Evolutionary conservation across 1,140 invertebrate species (phyloP), one percentile per base, ranked within the genome.

Genomic region (Proales similis): DNA sequence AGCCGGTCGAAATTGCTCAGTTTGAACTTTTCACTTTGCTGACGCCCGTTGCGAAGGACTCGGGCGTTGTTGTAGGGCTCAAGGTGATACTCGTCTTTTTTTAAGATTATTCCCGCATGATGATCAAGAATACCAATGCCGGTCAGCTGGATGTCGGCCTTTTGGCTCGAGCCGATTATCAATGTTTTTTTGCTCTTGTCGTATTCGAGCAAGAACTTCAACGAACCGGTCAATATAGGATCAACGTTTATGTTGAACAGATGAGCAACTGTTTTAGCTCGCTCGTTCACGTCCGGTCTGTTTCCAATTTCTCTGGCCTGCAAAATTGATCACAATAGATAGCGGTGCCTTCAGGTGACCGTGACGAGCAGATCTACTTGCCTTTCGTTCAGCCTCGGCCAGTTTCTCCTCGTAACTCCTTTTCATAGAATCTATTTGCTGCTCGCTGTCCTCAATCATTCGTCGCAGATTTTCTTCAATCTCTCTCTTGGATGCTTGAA

Each of bases 221-320:
- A 77, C 67, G 79, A 76, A 3, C 80, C 80, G 0, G 78, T 76
- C 32, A 83, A 69, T 68, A 76, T 74, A 6, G 81, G 78, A 70
- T 83, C 82, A 64, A 78, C 74, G 69, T 83, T 83, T 33, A 83
- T 68, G 70, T 83, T 83, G 66, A 75, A 81, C 11, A 82, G 68
- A 71, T 82, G 78, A 9, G 80, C 76, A 33, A 73, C 70, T n/a
- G 66, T 74, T 65, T 76, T 76, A 66, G 78, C 78, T 51, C 80
- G 79, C 61, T 76, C 70, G 57, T 76, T 74, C 12, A 77, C 70
- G 46, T 70, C 65, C 48, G 68, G 67, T 57, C 62, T 66, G 46
- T 68, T 65, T 17, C 30, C 65, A n/a, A 64, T 7, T 11, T 33
- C 39, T 45, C 36, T 42, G 17, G 36, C 17, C 42, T 57, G 19